These are phyloP conservation scores for Drosophila yooni DNA, from an alignment of 2,888 invertebrate species.

Conservation along the genomic window DNA sequence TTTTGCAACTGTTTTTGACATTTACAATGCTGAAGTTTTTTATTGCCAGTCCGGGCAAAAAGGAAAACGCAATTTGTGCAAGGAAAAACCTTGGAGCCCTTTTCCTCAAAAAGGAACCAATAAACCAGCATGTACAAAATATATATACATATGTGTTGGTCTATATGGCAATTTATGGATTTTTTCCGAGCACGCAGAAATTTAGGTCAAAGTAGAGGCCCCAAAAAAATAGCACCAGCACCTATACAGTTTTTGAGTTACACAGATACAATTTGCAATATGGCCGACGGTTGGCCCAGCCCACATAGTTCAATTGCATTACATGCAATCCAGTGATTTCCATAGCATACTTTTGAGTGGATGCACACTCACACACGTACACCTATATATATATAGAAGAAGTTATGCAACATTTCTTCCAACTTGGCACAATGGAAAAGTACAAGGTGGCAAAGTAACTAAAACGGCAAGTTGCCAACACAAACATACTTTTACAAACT, in stretches of 20 bases:
- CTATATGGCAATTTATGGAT: conserved; percentile 45
- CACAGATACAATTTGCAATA: conserved; percentile 24
- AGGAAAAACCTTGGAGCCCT: conserved; percentile 12
- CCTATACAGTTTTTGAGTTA: conserved; percentile 16
- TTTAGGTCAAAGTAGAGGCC: conserved; percentile 60
- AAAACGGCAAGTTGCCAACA: conserved; percentile 41
- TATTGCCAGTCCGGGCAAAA: conserved; percentile 37
- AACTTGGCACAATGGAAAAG: conserved; percentile 1
- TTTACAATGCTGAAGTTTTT: conserved; percentile 66
- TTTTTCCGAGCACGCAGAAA: conserved; percentile 35
- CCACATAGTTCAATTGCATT: conserved; percentile 60
- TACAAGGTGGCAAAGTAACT: conserved; percentile 15
- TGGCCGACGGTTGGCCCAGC: conserved; percentile 32
- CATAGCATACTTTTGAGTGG: conserved; percentile 61
- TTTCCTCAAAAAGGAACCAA: conserved; percentile 21
- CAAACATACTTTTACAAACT: conserved; percentile 25
- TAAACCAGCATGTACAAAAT: conserved; percentile 11
- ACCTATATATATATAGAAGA: neutral
- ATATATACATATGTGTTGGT: neutral
- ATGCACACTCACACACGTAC: conserved; percentile 7
- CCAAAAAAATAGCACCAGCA: conserved; percentile 11
- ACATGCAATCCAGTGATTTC: conserved; percentile 55
- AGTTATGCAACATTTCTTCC: conserved; percentile 54
- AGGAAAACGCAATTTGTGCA: conserved; percentile 51
- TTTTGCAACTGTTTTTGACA: conserved; percentile 75